Conservation (phyloP, 2,888 invertebrate species). For the Zygogramma bicolorata region DNA sequence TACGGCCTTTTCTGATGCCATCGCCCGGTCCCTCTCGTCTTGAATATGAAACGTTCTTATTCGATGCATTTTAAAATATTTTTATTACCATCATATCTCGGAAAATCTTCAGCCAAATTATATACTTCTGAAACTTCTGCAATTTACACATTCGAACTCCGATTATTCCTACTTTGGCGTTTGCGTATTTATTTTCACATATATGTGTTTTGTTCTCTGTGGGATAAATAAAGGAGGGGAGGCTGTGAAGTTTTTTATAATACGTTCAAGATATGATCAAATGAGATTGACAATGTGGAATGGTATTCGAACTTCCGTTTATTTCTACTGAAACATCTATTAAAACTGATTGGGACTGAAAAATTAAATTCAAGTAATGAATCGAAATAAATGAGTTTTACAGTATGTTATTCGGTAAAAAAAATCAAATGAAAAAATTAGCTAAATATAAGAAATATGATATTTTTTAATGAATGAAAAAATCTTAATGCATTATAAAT, state of each 20-base stretch:
- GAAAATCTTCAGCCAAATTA: constrained; percentile 51
- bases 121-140: constrained; percentile 35
- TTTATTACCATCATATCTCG: constrained; percentile 56
- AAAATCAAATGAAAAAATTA: too few species aligned
- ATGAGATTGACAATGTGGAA: neutral
- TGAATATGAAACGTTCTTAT: constrained; percentile 58
- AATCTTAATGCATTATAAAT: too few species aligned
- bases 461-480: too few species aligned
- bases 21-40: constrained; percentile 52
- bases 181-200: neutral
- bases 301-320: too few species aligned
- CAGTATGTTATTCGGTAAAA: too few species aligned
- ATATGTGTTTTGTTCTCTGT: neutral
- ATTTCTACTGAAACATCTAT: too few species aligned
- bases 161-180: constrained; percentile 17
- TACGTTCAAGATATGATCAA: neutral
- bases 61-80: constrained; percentile 64
- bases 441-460: too few species aligned
- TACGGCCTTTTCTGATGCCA: constrained; percentile 62
- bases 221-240: neutral
- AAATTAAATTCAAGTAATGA: too few species aligned
- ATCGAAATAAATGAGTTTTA: too few species aligned
- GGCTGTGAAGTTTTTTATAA: too few species aligned
- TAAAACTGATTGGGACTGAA: too few species aligned
- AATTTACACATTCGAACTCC: constrained; percentile 39